These are phyloP conservation scores for Otolemur garnettii DNA, from an alignment of 2,113 vertebrate species.

Conservation along the genomic window DNA sequence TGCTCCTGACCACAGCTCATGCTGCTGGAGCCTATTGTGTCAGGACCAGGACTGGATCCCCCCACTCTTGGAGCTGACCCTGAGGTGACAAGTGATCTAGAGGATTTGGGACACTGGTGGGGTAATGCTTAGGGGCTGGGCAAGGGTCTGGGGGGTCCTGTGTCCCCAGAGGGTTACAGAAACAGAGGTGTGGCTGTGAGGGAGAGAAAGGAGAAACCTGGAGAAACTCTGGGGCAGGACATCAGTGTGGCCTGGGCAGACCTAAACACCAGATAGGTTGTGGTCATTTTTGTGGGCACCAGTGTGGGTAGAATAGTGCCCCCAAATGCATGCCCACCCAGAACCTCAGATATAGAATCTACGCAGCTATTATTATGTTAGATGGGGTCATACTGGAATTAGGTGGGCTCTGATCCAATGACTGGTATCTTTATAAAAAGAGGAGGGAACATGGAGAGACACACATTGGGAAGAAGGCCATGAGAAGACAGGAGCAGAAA, in stretches of 20 bases:
- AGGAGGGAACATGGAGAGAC: background rate
- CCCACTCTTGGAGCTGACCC: background rate
- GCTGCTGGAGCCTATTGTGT: background rate
- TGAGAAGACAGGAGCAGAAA: fast-evolving
- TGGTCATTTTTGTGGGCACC: fast-evolving
- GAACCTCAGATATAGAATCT: background rate
- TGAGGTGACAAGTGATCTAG: background rate
- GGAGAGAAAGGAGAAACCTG: background rate
- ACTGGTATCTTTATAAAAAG: background rate
- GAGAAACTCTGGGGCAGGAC: background rate
- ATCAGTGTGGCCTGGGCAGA: background rate
- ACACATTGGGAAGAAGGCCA: background rate
- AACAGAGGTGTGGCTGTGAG: fast-evolving
- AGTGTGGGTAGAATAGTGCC: fast-evolving
- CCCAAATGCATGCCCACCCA: background rate
- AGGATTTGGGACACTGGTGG: background rate
- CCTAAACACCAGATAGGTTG: background rate
- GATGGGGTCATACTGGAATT: fast-evolving
- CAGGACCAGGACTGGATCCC: too few species aligned
- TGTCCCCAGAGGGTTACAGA: background rate
- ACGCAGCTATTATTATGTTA: background rate
- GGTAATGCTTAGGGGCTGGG: background rate
- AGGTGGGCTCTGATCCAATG: fast-evolving
- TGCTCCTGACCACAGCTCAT: background rate
- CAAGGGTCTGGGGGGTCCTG: too few species aligned